A percentile compares a stretch with the other conserved stretches of the same genome.
Evolutionary conservation across 1,140 invertebrate genomes (phyloP).

Genomic region (Bombus confusus): DNA sequence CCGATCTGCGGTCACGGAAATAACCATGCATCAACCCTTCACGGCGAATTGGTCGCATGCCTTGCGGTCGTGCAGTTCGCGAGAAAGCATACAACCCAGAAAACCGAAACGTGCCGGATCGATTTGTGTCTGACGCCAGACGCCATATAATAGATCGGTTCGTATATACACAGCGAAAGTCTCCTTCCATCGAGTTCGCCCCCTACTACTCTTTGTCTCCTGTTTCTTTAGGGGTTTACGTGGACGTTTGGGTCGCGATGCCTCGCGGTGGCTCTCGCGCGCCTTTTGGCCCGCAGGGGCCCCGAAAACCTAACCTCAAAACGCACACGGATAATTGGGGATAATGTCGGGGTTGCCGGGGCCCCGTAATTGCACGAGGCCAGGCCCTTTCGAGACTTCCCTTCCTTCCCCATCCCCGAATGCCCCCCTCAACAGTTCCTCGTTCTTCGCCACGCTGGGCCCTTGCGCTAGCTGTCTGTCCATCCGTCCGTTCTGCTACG

Average conservation of each 20-base stretch:
- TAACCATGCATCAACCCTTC: slow-evolving; percentile 54
- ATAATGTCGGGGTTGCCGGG: slow-evolving; percentile 78
- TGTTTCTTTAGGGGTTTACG: slow-evolving; percentile 49
- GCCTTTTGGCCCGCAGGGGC: slow-evolving; percentile 62
- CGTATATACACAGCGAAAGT: slow-evolving; percentile 12
- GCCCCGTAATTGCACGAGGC: slow-evolving; percentile 78
- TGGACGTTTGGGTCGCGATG: slow-evolving; percentile 65
- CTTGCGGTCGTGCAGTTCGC: slow-evolving; percentile 62
- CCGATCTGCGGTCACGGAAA: slow-evolving; percentile 59
- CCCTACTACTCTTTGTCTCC: slow-evolving; percentile 36
- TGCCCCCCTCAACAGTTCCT: slow-evolving; percentile 40
- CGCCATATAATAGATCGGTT: slow-evolving; percentile 73
- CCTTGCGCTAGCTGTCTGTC: slow-evolving; percentile 65
- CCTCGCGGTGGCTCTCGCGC: slow-evolving; percentile 67
- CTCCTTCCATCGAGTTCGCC: slow-evolving; percentile 16
- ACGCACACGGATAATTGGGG: slow-evolving; percentile 80
- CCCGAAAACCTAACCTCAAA: slow-evolving; percentile 77
- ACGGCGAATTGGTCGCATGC: slow-evolving; percentile 61
- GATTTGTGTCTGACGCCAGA: slow-evolving; percentile 68
- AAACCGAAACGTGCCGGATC: slow-evolving; percentile 58
- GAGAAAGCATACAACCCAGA: slow-evolving; percentile 47
- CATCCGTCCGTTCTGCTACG: slow-evolving; percentile 57
- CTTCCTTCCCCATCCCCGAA: slow-evolving; percentile 42
- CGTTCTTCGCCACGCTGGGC: slow-evolving; percentile 43
- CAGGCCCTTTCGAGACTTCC: slow-evolving; percentile 71